Evolutionary conservation across 2,113 vertebrate species (phyloP).

Genomic region (Myanophis thanlyinensis): DNA sequence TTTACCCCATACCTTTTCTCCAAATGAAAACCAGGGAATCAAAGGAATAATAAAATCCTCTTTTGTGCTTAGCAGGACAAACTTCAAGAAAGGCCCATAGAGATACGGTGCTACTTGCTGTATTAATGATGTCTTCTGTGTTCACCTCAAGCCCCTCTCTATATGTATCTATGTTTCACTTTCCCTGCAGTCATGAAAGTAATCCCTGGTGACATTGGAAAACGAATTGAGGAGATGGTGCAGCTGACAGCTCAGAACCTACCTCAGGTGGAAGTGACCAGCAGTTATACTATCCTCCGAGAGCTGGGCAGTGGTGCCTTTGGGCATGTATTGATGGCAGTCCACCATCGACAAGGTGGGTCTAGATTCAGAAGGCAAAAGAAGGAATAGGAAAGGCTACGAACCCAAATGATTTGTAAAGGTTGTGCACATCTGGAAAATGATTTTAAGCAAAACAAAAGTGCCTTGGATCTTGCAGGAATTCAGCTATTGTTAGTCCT

Average conservation of each 20-base stretch:
- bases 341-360: conserved; percentile 81
- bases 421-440: background rate
- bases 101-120: background rate
- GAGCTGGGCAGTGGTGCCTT: conserved; percentile 85
- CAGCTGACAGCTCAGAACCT: conserved; percentile 80
- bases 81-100: background rate
- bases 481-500: background rate
- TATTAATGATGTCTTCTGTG: background rate
- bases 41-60: background rate
- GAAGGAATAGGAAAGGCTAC: background rate
- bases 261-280: conserved; percentile 70
- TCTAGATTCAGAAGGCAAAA: background rate
- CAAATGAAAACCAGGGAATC: background rate
- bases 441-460: background rate
- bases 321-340: conserved; percentile 83
- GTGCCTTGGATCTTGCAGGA: background rate
- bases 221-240: conserved; percentile 79
- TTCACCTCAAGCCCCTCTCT: background rate
- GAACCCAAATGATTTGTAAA: background rate
- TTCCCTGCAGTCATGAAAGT: conserved; percentile 15
- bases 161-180: background rate
- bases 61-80: background rate
- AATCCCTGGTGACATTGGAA: conserved; percentile 49
- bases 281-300: conserved; percentile 79
- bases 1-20: background rate